A percentile compares a stretch with the other conserved stretches of the same genome.
Evolutionary conservation across 2,797 vertebrate genomes (phyloP).

Genomic region (Menidia menidia): DNA sequence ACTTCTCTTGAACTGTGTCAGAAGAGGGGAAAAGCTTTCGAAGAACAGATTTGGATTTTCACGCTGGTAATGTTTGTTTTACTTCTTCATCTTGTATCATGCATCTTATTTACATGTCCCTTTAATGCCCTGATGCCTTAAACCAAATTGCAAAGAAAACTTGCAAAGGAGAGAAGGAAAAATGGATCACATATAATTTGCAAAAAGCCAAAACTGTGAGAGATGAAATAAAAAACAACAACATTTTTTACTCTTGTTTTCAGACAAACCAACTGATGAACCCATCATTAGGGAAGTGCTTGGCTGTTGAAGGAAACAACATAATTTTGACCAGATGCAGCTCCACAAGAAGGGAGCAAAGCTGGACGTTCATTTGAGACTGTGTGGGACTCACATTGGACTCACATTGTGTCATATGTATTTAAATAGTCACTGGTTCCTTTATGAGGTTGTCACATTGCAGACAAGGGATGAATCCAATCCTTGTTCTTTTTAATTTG

Average conservation of each 20-base stretch:
- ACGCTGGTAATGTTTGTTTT: constrained; percentile 64
- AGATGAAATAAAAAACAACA: too few species aligned
- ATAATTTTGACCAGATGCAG: constrained; percentile 77
- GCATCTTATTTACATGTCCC: too few species aligned
- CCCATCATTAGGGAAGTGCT: constrained; percentile 74
- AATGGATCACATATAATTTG: background rate
- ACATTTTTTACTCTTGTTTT: constrained; percentile 1
- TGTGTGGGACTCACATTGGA: background rate
- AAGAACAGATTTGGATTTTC: constrained; percentile 84
- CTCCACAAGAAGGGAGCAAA: constrained; percentile 72
- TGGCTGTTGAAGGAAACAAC: constrained; percentile 70
- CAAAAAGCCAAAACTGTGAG: too few species aligned
- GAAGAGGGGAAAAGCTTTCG: constrained; percentile 74
- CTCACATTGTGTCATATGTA: background rate
- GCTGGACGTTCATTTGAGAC: constrained; percentile 82
- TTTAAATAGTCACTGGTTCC: background rate
- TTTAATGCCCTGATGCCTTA: too few species aligned
- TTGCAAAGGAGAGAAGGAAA: constrained; percentile 1
- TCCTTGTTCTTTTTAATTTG: background rate
- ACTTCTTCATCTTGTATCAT: background rate
- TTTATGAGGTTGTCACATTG: background rate
- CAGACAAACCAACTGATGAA: constrained; percentile 82
- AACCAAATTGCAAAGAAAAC: background rate
- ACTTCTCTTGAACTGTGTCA: constrained; percentile 80
- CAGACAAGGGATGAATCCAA: background rate